These are phyloP conservation scores for Lasioglossum pauxillum DNA, from an alignment of 2,888 invertebrate species.

Conservation along the genomic window DNA sequence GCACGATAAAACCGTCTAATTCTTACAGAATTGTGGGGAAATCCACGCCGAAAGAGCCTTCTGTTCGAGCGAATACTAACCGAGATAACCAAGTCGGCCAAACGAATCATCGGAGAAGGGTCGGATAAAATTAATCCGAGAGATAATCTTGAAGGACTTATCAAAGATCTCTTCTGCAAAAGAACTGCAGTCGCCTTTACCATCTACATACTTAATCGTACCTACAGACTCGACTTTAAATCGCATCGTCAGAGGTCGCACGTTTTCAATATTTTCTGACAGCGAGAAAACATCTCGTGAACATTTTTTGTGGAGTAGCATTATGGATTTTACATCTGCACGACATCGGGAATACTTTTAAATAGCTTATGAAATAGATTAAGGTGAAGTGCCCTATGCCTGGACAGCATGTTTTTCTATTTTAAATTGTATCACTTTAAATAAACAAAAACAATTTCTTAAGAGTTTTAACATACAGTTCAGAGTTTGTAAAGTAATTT, in stretches of 20 bases:
- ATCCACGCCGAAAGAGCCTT: slow-evolving; percentile 16
- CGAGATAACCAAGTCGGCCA: slow-evolving; percentile 46
- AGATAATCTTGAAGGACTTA: neutral
- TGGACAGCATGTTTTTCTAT: too few species aligned
- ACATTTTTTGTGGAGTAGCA: neutral
- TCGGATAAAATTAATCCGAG: slow-evolving; percentile 24
- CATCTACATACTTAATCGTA: neutral
- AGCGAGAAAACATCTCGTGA: neutral
- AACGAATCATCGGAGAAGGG: slow-evolving; percentile 16
- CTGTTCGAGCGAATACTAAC: slow-evolving; percentile 15
- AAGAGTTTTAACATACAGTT: too few species aligned
- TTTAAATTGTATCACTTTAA: too few species aligned
- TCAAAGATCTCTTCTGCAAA: neutral
- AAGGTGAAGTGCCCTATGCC: too few species aligned
- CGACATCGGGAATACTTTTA: too few species aligned
- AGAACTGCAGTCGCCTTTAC: neutral
- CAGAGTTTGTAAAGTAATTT: too few species aligned
- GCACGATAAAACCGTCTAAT: slow-evolving; percentile 46
- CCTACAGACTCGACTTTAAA: neutral
- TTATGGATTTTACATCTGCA: too few species aligned
- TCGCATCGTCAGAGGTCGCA: neutral
- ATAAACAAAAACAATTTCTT: too few species aligned
- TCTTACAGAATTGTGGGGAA: slow-evolving; percentile 29
- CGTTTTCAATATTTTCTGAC: neutral
- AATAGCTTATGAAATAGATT: too few species aligned